phyloP scores from a whole-genome alignment of 2,888 invertebrate species.

The Pasiphila rectangulata region DNA sequence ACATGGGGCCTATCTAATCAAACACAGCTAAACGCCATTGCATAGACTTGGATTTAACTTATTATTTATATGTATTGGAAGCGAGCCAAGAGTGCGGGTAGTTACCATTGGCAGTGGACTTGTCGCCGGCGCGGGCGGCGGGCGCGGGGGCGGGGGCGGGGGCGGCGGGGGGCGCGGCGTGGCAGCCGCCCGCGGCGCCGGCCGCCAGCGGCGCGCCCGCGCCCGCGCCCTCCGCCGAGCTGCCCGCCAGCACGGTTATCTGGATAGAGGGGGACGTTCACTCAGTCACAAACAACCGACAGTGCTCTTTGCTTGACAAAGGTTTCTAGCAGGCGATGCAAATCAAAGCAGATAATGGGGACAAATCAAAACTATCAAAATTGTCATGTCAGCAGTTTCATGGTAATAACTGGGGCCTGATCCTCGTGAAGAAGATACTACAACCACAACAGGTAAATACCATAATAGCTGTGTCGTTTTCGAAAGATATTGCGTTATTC shows the following conservation, averaged over 20 bases:
- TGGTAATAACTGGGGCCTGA: no score
- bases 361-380: not conserved
- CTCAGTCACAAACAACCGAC: constrained; percentile 1
- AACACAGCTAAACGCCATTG: no score
- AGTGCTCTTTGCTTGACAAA: not conserved
- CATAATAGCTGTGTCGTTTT: no score
- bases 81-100: not conserved
- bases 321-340: not conserved
- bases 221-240: constrained; percentile 44
- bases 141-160: constrained; percentile 33
- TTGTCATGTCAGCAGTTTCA: not conserved
- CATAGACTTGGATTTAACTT: no score
- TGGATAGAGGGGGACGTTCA: no score
- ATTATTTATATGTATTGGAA: no score
- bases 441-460: no score
- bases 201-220: constrained; percentile 39
- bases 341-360: not conserved
- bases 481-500: no score
- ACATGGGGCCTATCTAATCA: no score
- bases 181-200: constrained; percentile 45
- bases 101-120: constrained; percentile 35
- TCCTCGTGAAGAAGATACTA: no score
- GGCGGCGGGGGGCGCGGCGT: constrained; percentile 31
- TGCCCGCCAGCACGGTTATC: constrained; percentile 54
- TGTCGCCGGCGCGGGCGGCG: constrained; percentile 28